Base-by-base conservation (phyloP, 2,888 invertebrate species). In the Bembecia ichneumoniformis region DNA sequence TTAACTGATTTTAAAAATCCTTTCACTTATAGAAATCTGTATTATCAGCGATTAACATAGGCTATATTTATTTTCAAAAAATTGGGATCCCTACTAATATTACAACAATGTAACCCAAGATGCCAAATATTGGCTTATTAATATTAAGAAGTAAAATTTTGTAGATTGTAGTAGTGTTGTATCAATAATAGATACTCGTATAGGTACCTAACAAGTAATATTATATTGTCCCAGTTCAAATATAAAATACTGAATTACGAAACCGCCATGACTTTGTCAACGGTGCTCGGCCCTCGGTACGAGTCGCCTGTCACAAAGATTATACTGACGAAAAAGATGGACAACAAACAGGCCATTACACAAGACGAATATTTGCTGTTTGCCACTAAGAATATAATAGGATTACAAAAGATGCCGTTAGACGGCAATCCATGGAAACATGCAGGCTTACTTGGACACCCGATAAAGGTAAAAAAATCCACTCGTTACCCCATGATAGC, bases 371-470 rank as follows among this genome's bases (percentile, higher is more conserved):
- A 91, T 64, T 67, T 93, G 61, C 71, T 92, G 34, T 94, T 91
- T 63, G 82, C 89, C 13, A 91, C 91, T 1, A 82, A 88, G 45
- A 90, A 89, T 58, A 88, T 91, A 57, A 87, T 94, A 5, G 94
- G 94, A 0, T 68, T 94, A 15, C 91, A 92, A 66, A 88, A 90
- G 54, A 64, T 92, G 63, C 93, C 94, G 0, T 73, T 92, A 0
- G 92, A 93, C 66, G 94, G 94, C 0, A 94, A 94, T 71, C 94
- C 94, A 3, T 93, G 90, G 80, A 90, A 89, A 60, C 89, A 89
- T 57, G 78, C 89, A 0, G 91, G 88, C 1, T 67, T 91, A 52
- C 77, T 91, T 17, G 93, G 90, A 3, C 93, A 94, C 72, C 92
- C 93, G 0, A 66, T 72, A 48, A 88, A 90, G 77, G 93, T 92